Conservation (phyloP, 2,888 invertebrate genomes). For the Agrochola macilenta region DNA sequence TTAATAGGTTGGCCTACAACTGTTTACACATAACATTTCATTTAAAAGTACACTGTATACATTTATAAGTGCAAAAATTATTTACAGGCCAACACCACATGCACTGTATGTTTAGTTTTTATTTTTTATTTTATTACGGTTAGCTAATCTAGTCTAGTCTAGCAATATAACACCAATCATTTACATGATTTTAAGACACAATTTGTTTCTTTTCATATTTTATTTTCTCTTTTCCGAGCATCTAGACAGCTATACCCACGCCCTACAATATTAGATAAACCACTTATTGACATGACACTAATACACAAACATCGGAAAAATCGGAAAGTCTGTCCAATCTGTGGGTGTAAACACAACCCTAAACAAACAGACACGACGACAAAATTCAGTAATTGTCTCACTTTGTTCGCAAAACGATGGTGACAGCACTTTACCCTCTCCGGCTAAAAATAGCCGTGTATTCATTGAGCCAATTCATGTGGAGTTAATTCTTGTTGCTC, state of each 20-base stretch:
- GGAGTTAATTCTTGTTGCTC: conserved; percentile 63
- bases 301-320: conserved; percentile 39
- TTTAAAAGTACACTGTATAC: too few species aligned
- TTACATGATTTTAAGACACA: not conserved
- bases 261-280: conserved; percentile 10
- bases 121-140: too few species aligned
- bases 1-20: too few species aligned
- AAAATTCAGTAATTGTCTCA: conserved; percentile 63
- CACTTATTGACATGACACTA: conserved; percentile 30
- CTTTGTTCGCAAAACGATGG: conserved; percentile 61
- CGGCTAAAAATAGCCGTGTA: conserved; percentile 71
- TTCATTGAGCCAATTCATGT: conserved; percentile 68
- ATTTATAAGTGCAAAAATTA: too few species aligned
- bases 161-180: too few species aligned
- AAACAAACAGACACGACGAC: conserved; percentile 57
- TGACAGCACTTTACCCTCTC: conserved; percentile 68
- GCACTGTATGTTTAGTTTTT: too few species aligned
- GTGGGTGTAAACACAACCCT: conserved; percentile 53
- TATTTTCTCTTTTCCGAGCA: not conserved
- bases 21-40: too few species aligned
- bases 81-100: too few species aligned
- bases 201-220: not conserved
- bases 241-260: not conserved
- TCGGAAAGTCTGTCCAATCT: conserved; percentile 42
- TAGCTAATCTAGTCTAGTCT: too few species aligned